Evolutionary conservation across 2,797 vertebrate genomes (phyloP).

Genomic region (Acanthiza pusilla): DNA sequence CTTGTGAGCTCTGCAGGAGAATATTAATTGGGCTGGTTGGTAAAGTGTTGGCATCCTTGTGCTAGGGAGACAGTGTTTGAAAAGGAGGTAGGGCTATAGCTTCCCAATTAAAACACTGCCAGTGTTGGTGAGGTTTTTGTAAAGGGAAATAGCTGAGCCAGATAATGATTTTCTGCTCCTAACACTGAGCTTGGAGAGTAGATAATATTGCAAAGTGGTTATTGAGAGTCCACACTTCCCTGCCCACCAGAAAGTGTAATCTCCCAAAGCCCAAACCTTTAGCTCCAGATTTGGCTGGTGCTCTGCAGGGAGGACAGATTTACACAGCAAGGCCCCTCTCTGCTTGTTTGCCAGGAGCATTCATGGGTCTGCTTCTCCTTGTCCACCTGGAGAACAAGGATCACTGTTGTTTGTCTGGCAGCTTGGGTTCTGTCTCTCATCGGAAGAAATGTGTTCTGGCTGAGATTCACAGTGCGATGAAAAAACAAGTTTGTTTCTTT

Average conservation of each 20-base stretch:
- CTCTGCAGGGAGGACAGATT: background rate
- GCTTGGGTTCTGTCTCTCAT: background rate
- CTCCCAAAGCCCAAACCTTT: background rate
- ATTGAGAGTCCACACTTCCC: background rate
- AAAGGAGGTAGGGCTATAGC: background rate
- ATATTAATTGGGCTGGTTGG: background rate
- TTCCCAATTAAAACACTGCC: background rate
- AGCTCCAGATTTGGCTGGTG: background rate
- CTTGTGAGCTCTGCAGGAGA: background rate
- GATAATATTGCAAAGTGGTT: background rate
- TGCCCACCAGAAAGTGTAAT: rapidly evolving
- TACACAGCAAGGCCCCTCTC: background rate
- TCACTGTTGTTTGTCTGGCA: rapidly evolving
- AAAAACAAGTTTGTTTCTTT: background rate
- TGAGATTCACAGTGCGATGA: background rate
- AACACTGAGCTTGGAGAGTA: background rate
- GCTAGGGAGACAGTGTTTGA: background rate
- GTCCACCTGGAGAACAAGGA: background rate
- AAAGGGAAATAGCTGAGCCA: background rate
- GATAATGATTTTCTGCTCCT: background rate
- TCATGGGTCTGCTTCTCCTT: background rate
- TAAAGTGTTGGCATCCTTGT: background rate
- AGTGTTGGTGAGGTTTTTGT: background rate
- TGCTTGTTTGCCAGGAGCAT: background rate
- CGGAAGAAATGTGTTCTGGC: background rate